Percentiles rank a stretch among this genome's conserved stretches.
These are phyloP conservation scores for Laterallus jamaicensis DNA, from an alignment of 2,113 vertebrate species.

Conservation along the genomic window DNA sequence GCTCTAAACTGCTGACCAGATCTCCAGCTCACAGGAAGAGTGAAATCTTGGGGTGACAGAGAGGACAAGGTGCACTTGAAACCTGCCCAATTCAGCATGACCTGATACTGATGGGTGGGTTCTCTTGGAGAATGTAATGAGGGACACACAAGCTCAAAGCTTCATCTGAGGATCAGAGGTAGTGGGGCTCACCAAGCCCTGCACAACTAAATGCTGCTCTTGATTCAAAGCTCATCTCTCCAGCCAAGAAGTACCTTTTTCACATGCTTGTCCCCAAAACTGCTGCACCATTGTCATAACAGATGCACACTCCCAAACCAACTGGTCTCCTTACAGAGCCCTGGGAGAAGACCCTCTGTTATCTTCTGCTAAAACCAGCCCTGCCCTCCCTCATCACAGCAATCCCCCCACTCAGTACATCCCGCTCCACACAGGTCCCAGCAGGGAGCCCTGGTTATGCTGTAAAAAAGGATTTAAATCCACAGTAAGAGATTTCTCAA, in stretches of 20 bases:
- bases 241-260: background rate
- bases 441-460: background rate
- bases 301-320: accelerated
- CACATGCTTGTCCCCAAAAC: background rate
- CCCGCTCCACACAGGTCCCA: background rate
- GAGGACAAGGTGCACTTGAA: background rate
- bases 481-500: background rate
- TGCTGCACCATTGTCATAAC: accelerated
- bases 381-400: background rate
- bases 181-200: background rate
- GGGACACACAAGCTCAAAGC: background rate
- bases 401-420: background rate
- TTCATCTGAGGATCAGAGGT: background rate
- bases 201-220: background rate
- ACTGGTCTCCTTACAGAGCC: background rate
- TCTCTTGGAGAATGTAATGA: accelerated
- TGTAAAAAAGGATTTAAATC: background rate
- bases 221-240: background rate
- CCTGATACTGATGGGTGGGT: background rate
- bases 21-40: background rate
- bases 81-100: background rate
- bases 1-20: background rate
- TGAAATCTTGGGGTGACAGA: background rate
- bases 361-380: background rate
- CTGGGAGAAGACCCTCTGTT: background rate